Conservation (phyloP, 2,797 vertebrate species). For the Mus caroli region DNA sequence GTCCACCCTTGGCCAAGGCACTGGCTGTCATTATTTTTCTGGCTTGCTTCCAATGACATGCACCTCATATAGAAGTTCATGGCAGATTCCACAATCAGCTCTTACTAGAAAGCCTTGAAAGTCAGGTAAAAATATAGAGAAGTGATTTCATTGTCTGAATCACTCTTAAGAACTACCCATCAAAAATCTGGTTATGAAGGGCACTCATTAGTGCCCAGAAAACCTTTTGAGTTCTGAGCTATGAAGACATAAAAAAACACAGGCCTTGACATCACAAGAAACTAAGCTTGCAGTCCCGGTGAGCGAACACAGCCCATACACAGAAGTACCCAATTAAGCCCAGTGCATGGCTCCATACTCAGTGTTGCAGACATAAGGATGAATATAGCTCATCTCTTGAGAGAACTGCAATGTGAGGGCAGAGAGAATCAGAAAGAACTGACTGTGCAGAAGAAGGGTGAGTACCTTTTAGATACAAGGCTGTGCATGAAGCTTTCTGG, state of each 20-base stretch:
- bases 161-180: slow-evolving; percentile 56
- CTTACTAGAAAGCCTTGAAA: not conserved
- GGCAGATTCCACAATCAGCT: not conserved
- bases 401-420: slow-evolving; percentile 48
- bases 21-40: not conserved
- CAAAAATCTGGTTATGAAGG: slow-evolving; percentile 18
- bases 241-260: not conserved
- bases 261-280: slow-evolving; percentile 62
- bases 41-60: not conserved
- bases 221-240: slow-evolving; percentile 61
- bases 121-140: not conserved
- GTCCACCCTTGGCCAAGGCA: not conserved
- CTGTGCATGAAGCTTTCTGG: slow-evolving; percentile 14
- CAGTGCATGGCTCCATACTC: not conserved
- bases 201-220: slow-evolving; percentile 62
- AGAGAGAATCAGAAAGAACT: slow-evolving; percentile 37
- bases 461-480: not conserved
- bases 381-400: slow-evolving; percentile 37
- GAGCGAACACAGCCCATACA: slow-evolving; percentile 17
- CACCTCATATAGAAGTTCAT: not conserved
- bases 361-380: slow-evolving; percentile 54
- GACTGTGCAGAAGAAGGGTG: slow-evolving; percentile 7
- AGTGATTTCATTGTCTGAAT: slow-evolving; percentile 31
- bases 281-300: slow-evolving; percentile 26
- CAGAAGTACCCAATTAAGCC: slow-evolving; percentile 73